Conservation (phyloP, 2,888 invertebrate genomes). For the Cataglyphis albicans region DNA sequence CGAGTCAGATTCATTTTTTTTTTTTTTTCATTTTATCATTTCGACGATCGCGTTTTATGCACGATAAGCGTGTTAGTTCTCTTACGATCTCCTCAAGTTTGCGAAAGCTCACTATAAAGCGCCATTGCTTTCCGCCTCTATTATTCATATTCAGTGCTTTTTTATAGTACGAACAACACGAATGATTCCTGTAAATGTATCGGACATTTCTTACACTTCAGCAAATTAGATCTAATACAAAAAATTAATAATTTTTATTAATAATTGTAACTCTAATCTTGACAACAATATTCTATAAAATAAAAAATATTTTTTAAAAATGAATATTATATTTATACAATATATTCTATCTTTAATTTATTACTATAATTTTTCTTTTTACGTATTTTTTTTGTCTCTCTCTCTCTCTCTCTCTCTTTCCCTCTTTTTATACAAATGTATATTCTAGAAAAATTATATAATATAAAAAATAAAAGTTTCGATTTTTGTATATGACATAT, state of each 20-base stretch:
- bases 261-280: background rate
- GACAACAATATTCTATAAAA: background rate
- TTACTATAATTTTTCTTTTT: background rate
- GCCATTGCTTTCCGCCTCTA: constrained; percentile 39
- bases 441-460: background rate
- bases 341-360: background rate
- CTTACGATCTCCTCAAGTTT: constrained; percentile 6
- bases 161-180: background rate
- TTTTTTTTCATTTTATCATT: constrained; percentile 66
- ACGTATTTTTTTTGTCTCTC: too few relatives aligned
- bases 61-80: constrained; percentile 69
- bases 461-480: constrained; percentile 6
- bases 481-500: background rate
- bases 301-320: background rate
- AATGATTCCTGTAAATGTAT: background rate
- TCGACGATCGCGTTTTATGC: constrained; percentile 66
- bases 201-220: background rate
- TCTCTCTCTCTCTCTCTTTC: too few relatives aligned
- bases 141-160: constrained; percentile 5
- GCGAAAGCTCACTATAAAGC: constrained; percentile 37
- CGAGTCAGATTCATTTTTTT: constrained; percentile 70
- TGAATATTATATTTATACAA: background rate
- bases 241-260: background rate
- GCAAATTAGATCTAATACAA: background rate
- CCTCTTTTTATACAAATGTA: background rate